Base-by-base conservation (phyloP, 2,113 vertebrate species). In the Naja naja region DNA sequence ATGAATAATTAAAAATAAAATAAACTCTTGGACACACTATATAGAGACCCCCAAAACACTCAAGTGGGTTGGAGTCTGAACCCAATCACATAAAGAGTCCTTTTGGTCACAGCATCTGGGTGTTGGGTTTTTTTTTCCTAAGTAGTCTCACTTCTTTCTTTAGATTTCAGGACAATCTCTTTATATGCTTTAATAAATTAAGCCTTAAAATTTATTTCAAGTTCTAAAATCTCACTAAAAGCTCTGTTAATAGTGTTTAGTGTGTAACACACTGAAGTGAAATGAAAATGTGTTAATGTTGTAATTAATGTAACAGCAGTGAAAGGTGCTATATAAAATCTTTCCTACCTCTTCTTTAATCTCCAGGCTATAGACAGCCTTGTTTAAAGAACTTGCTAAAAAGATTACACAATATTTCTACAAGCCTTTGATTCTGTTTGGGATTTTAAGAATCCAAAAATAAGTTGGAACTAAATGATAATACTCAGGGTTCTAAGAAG, bases 331-430 rank as follows among this genome's bases (percentile, higher is more conserved):
- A n/a, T n/a, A 87, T 52, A 52, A 87, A 52, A 49, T 87, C 86
- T 87, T 87, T 87, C 86, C 49, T 87, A 47, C 18, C 47, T 23
- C 25, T 47, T 16, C 4, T 12, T 14, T 52, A 3, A 93, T 91
- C 95, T 53, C 23, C 43, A n/a, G 27, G 27, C 86, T 11, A 95
- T 92, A 93, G 93, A 93, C 0, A 92, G 88, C 60, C 92, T 92
- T 74, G 90, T 96, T 96, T 94, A 95, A 95, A 96, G 95, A 94
- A 43, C 88, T 12, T 89, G n/a, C 89, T 92, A 91, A 90, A 92
- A 91, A 95, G 91, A 87, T 2, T 74, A 43, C 90, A 89, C 93
- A 30, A 69, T 43, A 43, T 91, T 94, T 3, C 1, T 5, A 52
- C 0, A 0, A 52, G 30, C 92, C 94, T 95, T 94, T 96, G 92